Conservation (phyloP, 2,888 invertebrate genomes). For the Drosophila robusta region DNA sequence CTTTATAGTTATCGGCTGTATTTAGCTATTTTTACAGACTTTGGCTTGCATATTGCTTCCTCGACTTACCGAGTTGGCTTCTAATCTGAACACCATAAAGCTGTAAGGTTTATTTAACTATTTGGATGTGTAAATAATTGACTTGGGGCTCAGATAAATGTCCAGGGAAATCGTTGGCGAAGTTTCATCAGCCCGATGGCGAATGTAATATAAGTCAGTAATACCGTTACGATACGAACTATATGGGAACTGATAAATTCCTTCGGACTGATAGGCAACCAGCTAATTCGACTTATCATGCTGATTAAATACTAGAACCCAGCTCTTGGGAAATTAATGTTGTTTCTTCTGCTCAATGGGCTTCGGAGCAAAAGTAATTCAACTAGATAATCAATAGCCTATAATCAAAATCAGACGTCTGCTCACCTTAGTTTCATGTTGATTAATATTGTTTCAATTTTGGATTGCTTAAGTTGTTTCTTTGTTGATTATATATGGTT, state of each 20-base stretch:
- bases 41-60: background rate
- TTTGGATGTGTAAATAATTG: conserved; percentile 22
- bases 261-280: conserved; percentile 17
- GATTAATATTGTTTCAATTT: conserved; percentile 65
- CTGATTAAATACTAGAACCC: conserved; percentile 34
- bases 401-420: conserved; percentile 3
- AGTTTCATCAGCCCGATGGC: background rate
- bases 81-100: conserved; percentile 52
- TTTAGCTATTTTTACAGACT: too few relatives aligned
- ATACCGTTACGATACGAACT: conserved; percentile 6
- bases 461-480: conserved; percentile 33
- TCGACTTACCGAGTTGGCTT: background rate
- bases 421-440: conserved; percentile 81
- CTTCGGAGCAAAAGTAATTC: background rate
- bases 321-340: background rate
- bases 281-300: conserved; percentile 52
- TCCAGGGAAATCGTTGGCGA: background rate
- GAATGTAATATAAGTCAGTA: conserved; percentile 13
- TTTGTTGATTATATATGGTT: background rate
- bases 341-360: background rate
- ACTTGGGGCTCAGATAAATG: background rate
- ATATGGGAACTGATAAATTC: background rate
- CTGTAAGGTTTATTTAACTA: conserved; percentile 35
- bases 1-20: too few relatives aligned
- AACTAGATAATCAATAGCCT: background rate